Percentiles rank a stretch among this genome's conserved stretches.
phyloP scores from a whole-genome alignment of 2,797 vertebrate species.

The Hemibagrus guttatus region DNA sequence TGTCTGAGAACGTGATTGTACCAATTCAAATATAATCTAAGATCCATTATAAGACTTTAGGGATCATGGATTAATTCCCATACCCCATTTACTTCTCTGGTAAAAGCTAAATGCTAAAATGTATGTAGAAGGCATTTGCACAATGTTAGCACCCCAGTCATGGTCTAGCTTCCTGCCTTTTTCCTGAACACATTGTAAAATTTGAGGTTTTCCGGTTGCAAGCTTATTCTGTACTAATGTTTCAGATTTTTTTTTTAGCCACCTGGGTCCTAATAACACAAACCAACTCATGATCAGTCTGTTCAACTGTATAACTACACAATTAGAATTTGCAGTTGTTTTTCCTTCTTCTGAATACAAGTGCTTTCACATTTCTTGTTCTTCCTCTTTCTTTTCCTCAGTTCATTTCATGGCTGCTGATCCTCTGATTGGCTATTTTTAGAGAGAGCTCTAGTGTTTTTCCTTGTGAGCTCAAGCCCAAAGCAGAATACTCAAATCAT shows the following conservation, averaged over 20 bases:
- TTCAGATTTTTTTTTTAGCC: not conserved
- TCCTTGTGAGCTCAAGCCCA: conserved; percentile 36
- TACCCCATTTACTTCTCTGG: not conserved
- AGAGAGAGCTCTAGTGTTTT: conserved; percentile 42
- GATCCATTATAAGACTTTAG: not conserved
- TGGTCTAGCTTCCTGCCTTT: not conserved
- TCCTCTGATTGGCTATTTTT: conserved; percentile 63
- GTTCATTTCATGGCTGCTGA: conserved; percentile 67
- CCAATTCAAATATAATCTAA: not conserved
- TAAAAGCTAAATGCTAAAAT: not conserved
- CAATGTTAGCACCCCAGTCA: not conserved
- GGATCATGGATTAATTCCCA: not conserved
- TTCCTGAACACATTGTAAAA: not conserved
- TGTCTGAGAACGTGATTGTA: not conserved
- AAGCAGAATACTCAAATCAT: not conserved
- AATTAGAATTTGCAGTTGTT: not conserved
- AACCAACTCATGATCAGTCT: not conserved
- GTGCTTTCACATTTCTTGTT: not conserved
- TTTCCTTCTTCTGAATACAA: not conserved
- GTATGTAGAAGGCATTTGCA: not conserved
- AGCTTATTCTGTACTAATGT: not conserved
- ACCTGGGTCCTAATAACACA: not conserved
- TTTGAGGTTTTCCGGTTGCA: not conserved
- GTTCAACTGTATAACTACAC: not conserved
- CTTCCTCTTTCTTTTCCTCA: conserved; percentile 26